Evolutionary conservation across 1,140 invertebrate species (phyloP).

Genomic region (Aphis craccivora): DNA sequence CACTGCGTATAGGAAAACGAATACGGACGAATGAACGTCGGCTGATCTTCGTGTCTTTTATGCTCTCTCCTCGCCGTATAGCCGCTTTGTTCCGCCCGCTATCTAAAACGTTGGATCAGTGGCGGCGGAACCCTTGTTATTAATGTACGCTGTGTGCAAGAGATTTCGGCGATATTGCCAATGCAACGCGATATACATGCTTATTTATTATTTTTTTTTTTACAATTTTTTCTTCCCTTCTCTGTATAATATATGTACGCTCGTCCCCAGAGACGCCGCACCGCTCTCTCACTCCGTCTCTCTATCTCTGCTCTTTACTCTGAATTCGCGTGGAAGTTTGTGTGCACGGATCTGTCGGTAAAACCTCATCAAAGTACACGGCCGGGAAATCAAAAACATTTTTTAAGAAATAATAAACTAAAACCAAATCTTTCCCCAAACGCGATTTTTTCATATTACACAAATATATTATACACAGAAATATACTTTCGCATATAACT

Average conservation of each 20-base stretch:
- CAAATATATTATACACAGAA: neutral
- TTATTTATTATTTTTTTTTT: neutral
- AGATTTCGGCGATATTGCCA: slow-evolving; percentile 54
- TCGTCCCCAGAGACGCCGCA: slow-evolving; percentile 13
- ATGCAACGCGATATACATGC: slow-evolving; percentile 35
- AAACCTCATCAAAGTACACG: slow-evolving; percentile 30
- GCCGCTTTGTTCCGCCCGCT: slow-evolving; percentile 47
- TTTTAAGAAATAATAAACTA: neutral
- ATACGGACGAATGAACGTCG: slow-evolving; percentile 11
- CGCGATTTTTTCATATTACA: neutral
- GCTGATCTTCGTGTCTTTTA: slow-evolving; percentile 40
- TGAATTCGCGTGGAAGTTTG: neutral
- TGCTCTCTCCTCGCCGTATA: neutral
- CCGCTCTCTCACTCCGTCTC: no score
- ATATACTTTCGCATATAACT: neutral
- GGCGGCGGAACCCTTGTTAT: slow-evolving; percentile 48
- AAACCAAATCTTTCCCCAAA: neutral
- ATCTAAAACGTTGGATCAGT: slow-evolving; percentile 56
- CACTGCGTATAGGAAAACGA: no score
- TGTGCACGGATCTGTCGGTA: slow-evolving; percentile 19
- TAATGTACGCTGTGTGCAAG: slow-evolving; percentile 35
- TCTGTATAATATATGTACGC: neutral
- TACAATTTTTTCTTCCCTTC: neutral
- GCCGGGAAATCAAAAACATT: slow-evolving; percentile 30
- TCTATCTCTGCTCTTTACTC: neutral